Percentiles rank a stretch among this genome's conserved stretches.
Conservation (phyloP, 2,797 vertebrate genomes). For the Pseudotriccus pelzelni region DNA sequence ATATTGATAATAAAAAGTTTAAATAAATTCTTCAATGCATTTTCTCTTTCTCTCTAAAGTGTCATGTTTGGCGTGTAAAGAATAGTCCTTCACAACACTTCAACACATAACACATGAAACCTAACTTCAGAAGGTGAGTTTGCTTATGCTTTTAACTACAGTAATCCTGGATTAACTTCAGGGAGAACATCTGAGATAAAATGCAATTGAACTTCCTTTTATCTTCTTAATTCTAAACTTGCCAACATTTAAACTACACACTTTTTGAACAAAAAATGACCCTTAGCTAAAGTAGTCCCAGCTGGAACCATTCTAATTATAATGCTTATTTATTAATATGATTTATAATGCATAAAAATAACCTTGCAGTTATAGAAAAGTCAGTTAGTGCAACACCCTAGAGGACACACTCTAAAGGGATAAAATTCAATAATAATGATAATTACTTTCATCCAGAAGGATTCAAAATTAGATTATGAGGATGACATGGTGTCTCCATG, state of each 20-base stretch:
- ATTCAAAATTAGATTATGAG: constrained; percentile 1
- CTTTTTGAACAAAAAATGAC: constrained; percentile 1
- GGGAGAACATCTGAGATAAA: neutral
- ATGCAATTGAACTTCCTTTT: neutral
- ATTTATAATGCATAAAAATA: neutral
- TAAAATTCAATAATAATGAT: constrained; percentile 10
- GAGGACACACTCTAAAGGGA: neutral
- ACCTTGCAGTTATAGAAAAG: constrained; percentile 3
- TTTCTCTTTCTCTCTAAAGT: neutral
- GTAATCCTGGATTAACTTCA: neutral
- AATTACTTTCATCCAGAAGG: neutral
- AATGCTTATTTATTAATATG: constrained; percentile 33
- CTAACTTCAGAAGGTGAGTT: neutral
- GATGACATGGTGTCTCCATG: neutral
- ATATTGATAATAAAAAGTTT: neutral
- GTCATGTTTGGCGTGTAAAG: neutral
- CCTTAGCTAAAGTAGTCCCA: constrained; percentile 13
- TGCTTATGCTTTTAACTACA: neutral
- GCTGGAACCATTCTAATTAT: neutral
- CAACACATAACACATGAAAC: neutral
- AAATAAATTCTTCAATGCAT: neutral
- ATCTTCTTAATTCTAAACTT: neutral
- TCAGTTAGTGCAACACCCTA: neutral
- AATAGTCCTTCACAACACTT: neutral
- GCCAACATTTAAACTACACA: neutral